These are phyloP conservation scores for Aricia artaxerxes DNA, from an alignment of 2,888 invertebrate genomes.

Conservation along the genomic window DNA sequence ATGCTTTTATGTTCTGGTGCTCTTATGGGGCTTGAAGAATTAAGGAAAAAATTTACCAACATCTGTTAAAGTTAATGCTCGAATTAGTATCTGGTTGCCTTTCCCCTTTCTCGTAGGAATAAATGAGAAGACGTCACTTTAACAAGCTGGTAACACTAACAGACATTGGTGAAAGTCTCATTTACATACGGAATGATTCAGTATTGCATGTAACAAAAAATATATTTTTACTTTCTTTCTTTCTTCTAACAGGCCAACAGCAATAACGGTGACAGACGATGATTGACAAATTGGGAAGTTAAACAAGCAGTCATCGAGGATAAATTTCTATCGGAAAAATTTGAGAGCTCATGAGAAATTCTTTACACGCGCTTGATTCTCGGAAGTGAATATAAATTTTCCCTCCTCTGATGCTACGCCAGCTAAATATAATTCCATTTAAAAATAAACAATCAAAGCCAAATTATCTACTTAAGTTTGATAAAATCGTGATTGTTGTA, in stretches of 20 bases:
- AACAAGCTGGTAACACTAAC: too few relatives aligned
- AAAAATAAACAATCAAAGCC: not conserved
- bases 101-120: too few relatives aligned
- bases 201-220: too few relatives aligned
- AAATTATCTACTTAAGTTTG: not conserved
- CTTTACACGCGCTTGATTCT: not conserved
- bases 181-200: too few relatives aligned
- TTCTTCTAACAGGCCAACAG: not conserved
- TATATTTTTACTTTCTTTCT: too few relatives aligned
- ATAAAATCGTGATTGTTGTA: not conserved
- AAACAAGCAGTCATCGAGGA: not conserved
- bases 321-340: not conserved
- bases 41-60: too few relatives aligned
- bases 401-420: not conserved
- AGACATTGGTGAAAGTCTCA: too few relatives aligned
- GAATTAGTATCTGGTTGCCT: too few relatives aligned
- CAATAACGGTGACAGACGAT: not conserved
- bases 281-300: not conserved
- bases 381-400: constrained; percentile 5
- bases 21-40: too few relatives aligned
- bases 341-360: not conserved
- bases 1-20: too few relatives aligned
- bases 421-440: not conserved
- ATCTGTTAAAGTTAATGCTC: too few relatives aligned
- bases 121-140: too few relatives aligned